Percentiles rank a stretch among this genome's conserved stretches.
Conservation (phyloP, 2,113 vertebrate genomes). For the Acanthisitta chloris region DNA sequence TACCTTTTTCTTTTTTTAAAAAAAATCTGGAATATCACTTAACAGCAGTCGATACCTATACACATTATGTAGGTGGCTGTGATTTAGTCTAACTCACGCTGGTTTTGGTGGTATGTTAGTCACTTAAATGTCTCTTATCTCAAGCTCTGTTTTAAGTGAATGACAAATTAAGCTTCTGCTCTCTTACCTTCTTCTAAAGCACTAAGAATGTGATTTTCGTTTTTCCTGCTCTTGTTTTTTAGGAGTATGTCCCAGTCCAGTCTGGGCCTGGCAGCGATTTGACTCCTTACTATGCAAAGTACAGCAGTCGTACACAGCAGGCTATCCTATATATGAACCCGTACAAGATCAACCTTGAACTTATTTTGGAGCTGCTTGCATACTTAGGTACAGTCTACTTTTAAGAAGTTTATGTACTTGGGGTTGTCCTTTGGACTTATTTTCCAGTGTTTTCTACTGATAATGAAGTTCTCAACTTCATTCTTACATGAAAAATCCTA, state of each 20-base stretch:
- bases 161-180: background rate
- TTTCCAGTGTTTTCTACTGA: background rate
- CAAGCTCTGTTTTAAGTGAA: background rate
- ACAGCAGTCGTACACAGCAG: conserved; percentile 86
- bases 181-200: background rate
- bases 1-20: background rate
- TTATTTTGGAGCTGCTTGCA: conserved; percentile 86
- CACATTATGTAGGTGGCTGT: background rate
- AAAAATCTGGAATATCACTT: background rate
- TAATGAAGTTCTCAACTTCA: background rate
- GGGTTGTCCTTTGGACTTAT: background rate
- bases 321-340: conserved; percentile 93
- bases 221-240: background rate
- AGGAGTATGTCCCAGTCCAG: conserved; percentile 84
- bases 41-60: background rate
- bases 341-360: conserved; percentile 94
- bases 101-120: background rate
- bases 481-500: background rate
- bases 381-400: conserved; percentile 81
- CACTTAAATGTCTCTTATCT: background rate
- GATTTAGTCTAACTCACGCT: background rate
- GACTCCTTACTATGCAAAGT: conserved; percentile 83
- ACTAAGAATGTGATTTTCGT: background rate
- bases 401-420: background rate
- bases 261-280: conserved; percentile 71